These are phyloP conservation scores for Corvus hawaiiensis DNA, from an alignment of 2,113 vertebrate genomes.

Conservation along the genomic window DNA sequence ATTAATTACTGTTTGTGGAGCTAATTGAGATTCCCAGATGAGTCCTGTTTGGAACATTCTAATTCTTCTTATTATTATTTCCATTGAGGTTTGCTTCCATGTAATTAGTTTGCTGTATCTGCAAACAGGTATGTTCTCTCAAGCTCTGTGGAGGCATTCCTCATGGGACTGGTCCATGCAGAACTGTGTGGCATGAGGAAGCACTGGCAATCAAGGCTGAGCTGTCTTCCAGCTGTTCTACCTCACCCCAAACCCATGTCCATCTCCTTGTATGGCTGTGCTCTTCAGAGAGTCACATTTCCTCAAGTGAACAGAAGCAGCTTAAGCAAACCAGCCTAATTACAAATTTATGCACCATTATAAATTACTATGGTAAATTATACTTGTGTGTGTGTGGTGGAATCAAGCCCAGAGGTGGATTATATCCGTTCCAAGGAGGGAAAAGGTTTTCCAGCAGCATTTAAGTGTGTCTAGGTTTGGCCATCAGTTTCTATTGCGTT, in stretches of 20 bases:
- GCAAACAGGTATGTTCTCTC: slow-evolving; percentile 9
- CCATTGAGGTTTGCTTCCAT: neutral
- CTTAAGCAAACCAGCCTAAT: neutral
- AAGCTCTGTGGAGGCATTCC: neutral
- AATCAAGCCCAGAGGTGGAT: neutral
- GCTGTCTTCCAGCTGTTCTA: neutral
- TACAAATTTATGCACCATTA: neutral
- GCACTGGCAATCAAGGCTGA: neutral
- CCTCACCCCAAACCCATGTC: neutral
- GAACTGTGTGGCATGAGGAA: neutral
- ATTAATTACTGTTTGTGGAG: slow-evolving; percentile 53
- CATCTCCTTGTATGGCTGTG: neutral
- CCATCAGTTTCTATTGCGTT: neutral
- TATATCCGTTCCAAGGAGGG: neutral
- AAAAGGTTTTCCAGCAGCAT: neutral
- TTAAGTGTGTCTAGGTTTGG: neutral
- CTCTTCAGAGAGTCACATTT: neutral
- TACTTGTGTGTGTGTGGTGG: neutral
- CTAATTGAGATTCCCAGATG: slow-evolving; percentile 47
- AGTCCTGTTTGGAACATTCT: slow-evolving; percentile 11
- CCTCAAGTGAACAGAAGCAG: neutral
- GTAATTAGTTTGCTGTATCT: slow-evolving; percentile 24
- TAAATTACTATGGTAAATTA: neutral
- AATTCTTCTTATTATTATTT: slow-evolving; percentile 47
- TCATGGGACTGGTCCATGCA: neutral